Percentiles rank a stretch among this genome's conserved stretches.
These are phyloP conservation scores for Anodontia alba DNA, from an alignment of 2,888 invertebrate genomes.

Conservation along the genomic window DNA sequence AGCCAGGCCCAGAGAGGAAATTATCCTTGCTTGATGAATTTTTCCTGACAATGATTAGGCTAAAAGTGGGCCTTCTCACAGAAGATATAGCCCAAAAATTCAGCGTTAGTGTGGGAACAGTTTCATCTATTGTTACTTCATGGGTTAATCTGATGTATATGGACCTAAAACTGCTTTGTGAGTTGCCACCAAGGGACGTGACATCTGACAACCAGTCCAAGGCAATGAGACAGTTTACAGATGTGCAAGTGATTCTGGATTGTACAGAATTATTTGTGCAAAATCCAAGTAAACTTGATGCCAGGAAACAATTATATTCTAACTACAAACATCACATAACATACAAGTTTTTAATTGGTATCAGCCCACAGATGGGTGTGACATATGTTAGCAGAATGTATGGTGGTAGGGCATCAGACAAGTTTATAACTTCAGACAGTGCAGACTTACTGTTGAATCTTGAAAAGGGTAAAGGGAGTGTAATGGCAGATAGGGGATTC, in stretches of 20 bases:
- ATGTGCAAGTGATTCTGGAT: slow-evolving; percentile 29
- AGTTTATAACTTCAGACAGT: slow-evolving; percentile 40
- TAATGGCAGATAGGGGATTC: slow-evolving; percentile 50
- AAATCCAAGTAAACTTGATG: slow-evolving; percentile 36
- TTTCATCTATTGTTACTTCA: not conserved
- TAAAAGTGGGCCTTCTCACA: slow-evolving; percentile 21
- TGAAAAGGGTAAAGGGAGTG: slow-evolving; percentile 12
- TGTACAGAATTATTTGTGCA: slow-evolving; percentile 52
- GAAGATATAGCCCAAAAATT: not conserved
- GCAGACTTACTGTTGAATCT: slow-evolving; percentile 30
- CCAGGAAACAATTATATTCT: slow-evolving; percentile 40
- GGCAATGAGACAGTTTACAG: not conserved
- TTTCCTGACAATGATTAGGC: slow-evolving; percentile 32
- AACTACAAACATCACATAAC: slow-evolving; percentile 43
- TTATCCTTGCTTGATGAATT: slow-evolving; percentile 23
- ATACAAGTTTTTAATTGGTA: slow-evolving; percentile 42
- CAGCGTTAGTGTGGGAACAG: not conserved
- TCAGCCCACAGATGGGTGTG: slow-evolving; percentile 49
- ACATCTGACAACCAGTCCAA: slow-evolving; percentile 1
- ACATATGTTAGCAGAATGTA: slow-evolving; percentile 46
- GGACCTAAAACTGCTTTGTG: not conserved
- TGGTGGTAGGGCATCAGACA: slow-evolving; percentile 52
- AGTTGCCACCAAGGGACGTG: not conserved
- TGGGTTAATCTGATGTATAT: not conserved
- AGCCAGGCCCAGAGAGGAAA: slow-evolving; percentile 21